Evolutionary conservation across 2,797 vertebrate species (phyloP).

Genomic region (Acrossocheilus fasciatus): DNA sequence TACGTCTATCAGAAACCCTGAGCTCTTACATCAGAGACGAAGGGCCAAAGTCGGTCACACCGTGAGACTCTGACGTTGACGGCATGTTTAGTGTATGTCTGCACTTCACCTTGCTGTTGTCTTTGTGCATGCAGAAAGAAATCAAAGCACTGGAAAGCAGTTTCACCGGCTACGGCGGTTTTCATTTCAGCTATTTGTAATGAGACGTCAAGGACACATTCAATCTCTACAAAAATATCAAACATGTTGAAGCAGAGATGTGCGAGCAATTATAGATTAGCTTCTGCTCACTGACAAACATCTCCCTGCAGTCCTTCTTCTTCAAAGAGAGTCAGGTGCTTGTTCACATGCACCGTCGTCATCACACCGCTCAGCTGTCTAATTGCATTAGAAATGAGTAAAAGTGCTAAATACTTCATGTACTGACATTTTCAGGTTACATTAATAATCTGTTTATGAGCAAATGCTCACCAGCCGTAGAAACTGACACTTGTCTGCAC

Average conservation of each 20-base stretch:
- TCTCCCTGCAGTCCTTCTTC: not conserved
- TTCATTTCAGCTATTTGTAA: not conserved
- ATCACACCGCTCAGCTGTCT: conserved; percentile 9
- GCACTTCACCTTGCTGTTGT: not conserved
- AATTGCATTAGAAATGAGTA: conserved; percentile 3
- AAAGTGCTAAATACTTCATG: conserved; percentile 9
- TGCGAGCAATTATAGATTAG: not conserved
- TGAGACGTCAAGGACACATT: not conserved
- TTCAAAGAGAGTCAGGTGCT: not conserved
- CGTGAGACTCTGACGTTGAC: not conserved
- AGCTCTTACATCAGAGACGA: not conserved
- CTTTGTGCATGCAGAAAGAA: not conserved
- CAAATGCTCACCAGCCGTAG: not conserved
- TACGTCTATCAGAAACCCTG: not conserved
- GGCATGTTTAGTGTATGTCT: not conserved
- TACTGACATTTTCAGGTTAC: conserved; percentile 1
- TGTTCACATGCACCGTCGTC: not conserved
- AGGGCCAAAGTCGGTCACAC: not conserved
- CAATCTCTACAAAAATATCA: conserved; percentile 22
- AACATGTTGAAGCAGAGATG: conserved; percentile 3
- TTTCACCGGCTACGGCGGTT: not conserved
- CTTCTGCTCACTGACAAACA: not conserved
- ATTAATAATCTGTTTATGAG: conserved; percentile 29
- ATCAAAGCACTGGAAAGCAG: not conserved
- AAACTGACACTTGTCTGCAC: not conserved